A percentile compares a stretch with the other conserved stretches of the same genome.
These are phyloP conservation scores for Palloptera scutellata DNA, from an alignment of 2,888 invertebrate genomes.

Conservation along the genomic window DNA sequence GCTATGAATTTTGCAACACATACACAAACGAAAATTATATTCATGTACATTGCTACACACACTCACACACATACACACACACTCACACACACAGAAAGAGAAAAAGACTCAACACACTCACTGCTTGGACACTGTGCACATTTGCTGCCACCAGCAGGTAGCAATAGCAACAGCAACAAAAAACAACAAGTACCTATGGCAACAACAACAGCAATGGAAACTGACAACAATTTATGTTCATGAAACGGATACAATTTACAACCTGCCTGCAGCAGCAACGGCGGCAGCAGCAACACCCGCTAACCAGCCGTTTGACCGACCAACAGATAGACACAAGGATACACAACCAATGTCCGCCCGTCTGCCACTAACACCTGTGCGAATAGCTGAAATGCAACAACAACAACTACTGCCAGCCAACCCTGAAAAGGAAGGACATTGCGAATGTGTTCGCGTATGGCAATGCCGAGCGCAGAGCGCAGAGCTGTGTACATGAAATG, in stretches of 20 bases:
- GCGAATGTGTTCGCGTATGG: too few relatives aligned
- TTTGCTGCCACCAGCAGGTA: too few relatives aligned
- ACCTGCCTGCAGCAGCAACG: conserved; percentile 10
- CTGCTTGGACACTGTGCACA: too few relatives aligned
- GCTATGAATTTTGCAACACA: conserved; percentile 21
- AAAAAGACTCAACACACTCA: background rate
- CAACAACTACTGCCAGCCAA: background rate
- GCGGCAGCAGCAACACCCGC: background rate
- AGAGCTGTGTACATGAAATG: too few relatives aligned
- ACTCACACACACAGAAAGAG: background rate
- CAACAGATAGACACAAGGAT: too few relatives aligned
- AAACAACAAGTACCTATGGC: conserved; percentile 10
- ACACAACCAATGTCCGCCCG: too few relatives aligned
- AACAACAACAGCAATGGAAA: conserved; percentile 16
- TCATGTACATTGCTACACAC: conserved; percentile 27
- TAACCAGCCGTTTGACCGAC: too few relatives aligned
- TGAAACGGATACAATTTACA: conserved; percentile 30
- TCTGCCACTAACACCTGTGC: too few relatives aligned
- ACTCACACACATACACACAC: conserved; percentile 12
- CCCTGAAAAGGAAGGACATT: too few relatives aligned
- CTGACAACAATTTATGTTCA: conserved; percentile 25
- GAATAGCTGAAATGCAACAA: background rate
- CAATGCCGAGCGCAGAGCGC: too few relatives aligned
- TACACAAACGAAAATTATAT: conserved; percentile 31
- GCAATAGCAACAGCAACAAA: conserved; percentile 14